A percentile compares a stretch with the other conserved stretches of the same genome.
These are phyloP conservation scores for Drosophila greeni DNA, from an alignment of 2,888 invertebrate species.

Conservation along the genomic window DNA sequence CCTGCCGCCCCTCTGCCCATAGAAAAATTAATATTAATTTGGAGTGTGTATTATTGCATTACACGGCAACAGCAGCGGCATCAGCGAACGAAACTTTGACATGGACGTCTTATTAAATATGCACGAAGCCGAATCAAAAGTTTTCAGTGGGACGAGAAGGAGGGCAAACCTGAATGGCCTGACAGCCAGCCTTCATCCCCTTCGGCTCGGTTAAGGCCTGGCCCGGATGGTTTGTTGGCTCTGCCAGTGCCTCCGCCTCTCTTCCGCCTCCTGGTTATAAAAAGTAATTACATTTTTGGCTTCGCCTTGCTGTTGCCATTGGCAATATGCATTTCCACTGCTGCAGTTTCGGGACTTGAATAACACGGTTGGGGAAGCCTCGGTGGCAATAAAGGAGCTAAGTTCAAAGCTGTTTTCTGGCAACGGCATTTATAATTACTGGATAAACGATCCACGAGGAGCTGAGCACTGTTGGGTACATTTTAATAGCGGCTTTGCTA, in stretches of 20 bases:
- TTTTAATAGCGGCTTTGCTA: neutral
- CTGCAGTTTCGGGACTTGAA: slow-evolving; percentile 34
- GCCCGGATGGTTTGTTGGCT: slow-evolving; percentile 36
- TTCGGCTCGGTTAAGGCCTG: slow-evolving; percentile 15
- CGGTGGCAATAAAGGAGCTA: slow-evolving; percentile 11
- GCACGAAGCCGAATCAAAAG: slow-evolving; percentile 48
- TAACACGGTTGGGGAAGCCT: slow-evolving; percentile 9
- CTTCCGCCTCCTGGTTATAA: slow-evolving; percentile 49
- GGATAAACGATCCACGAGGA: slow-evolving; percentile 4
- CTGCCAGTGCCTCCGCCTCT: slow-evolving; percentile 1
- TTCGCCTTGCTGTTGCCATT: slow-evolving; percentile 47
- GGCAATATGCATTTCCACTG: slow-evolving; percentile 45
- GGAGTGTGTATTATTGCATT: slow-evolving; percentile 61
- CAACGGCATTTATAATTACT: slow-evolving; percentile 26
- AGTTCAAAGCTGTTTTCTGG: slow-evolving; percentile 30
- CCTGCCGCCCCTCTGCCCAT: neutral
- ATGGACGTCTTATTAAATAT: slow-evolving; percentile 61
- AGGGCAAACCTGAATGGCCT: slow-evolving; percentile 22
- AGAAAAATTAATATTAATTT: slow-evolving; percentile 68
- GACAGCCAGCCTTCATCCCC: slow-evolving; percentile 36
- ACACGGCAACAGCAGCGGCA: slow-evolving; percentile 26
- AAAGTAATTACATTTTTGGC: slow-evolving; percentile 71
- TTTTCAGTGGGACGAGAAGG: slow-evolving; percentile 20
- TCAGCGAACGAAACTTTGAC: slow-evolving; percentile 39
- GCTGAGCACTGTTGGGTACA: neutral